Evolutionary conservation across 2,888 invertebrate genomes (phyloP).

Genomic region (Plemyria rubiginata): DNA sequence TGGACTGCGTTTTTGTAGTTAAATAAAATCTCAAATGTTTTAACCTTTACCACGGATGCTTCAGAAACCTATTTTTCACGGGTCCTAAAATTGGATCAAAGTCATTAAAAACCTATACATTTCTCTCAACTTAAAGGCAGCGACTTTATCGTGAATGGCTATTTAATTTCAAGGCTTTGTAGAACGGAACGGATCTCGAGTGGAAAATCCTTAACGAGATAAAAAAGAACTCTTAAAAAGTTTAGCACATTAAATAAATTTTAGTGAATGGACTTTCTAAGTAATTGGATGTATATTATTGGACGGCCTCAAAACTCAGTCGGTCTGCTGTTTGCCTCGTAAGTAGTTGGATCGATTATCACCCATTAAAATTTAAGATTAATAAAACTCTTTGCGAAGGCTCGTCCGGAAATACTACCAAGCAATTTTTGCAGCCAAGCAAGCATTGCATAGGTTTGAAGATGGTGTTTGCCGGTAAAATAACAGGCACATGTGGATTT

Average conservation of each 20-base stretch:
- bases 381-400: too few relatives aligned
- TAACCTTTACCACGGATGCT: neutral
- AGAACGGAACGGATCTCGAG: constrained; percentile 31
- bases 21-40: neutral
- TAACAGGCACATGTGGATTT: too few relatives aligned
- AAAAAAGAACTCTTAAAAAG: constrained; percentile 33
- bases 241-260: constrained; percentile 31
- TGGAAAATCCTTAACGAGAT: constrained; percentile 37
- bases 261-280: constrained; percentile 31
- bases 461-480: too few relatives aligned
- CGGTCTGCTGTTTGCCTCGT: too few relatives aligned
- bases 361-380: too few relatives aligned
- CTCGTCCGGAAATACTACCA: too few relatives aligned
- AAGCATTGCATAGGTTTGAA: too few relatives aligned
- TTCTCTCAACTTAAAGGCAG: constrained; percentile 33
- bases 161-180: constrained; percentile 38
- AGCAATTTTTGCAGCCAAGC: too few relatives aligned
- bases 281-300: constrained; percentile 29
- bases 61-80: constrained; percentile 36
- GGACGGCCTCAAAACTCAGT: neutral
- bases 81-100: constrained; percentile 35
- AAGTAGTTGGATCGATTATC: too few relatives aligned
- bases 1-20: too few relatives aligned
- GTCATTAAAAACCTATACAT: constrained; percentile 43
- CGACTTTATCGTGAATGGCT: constrained; percentile 39